Base-by-base conservation (phyloP, 64 coral and sea anemone genomes). In the Orbicella faveolata region DNA sequence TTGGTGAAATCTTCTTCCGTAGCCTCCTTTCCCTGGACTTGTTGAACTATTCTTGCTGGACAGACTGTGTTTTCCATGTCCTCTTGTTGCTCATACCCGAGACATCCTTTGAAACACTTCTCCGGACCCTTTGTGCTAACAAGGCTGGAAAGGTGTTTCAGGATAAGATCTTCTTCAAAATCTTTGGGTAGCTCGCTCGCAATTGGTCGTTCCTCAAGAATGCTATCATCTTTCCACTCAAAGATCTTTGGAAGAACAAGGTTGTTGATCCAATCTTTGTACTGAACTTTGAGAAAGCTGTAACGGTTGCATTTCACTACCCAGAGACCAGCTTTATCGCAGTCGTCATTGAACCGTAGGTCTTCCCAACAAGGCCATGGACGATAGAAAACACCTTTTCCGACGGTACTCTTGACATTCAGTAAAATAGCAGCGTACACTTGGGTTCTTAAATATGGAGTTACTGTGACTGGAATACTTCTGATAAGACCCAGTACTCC, bases 321-420 rank as follows among this genome's bases (percentile, higher is more conserved):
- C 89, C 89, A 90, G 33, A 90, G 30, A 64, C 80, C 89, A 48
- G 72, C 89, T 83, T 90, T 83, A 63, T 90, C 89, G 63, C 89
- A 90, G n/a, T 90, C 89, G 54, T 90, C 89, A 55, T 90, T 90
- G 80, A 90, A 90, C 20, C 89, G 89, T 44, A 90, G 70, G 57
- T 90, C 89, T 61, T 90, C 89, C 89, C 89, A 90, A 65, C 79
- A 90, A 9, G 80, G 89, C 89, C 89, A 90, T 80, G 89, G 79
- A 23, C 89, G 89, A 52, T 90, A 90, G 16, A 62, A 90, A 18
- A 90, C 79, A 23, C 52, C 66, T 30, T 63, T 90, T 74, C 84
- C 89, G 13, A 83, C 89, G 8, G 89, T 90, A 36, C 69, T 75
- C 82, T 90, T 90, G 79, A 90, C 80, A 59, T 90, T 90, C 18